Conservation (phyloP, 2,113 vertebrate species). For the Garra rufa region DNA sequence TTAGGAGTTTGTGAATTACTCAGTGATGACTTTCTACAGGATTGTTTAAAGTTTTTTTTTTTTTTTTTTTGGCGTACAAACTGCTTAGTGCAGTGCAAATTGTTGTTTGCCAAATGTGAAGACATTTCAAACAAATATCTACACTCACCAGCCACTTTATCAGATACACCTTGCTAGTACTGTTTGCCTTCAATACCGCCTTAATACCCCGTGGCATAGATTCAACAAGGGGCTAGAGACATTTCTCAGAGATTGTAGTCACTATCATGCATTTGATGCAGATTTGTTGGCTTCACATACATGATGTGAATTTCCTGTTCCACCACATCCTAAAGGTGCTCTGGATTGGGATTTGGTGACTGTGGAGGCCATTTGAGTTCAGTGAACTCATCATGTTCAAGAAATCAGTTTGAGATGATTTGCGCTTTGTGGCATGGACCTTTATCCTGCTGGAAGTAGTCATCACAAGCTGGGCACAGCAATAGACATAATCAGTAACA, state of each 20-base stretch:
- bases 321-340: background rate
- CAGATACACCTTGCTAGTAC: background rate
- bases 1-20: background rate
- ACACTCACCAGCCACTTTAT: background rate
- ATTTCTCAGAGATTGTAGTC: too few relatives aligned
- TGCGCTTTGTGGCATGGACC: too few relatives aligned
- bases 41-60: background rate
- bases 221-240: too few relatives aligned
- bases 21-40: background rate
- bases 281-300: too few relatives aligned
- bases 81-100: background rate
- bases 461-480: too few relatives aligned
- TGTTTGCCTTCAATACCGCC: background rate
- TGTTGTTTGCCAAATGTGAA: background rate
- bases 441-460: too few relatives aligned
- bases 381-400: too few relatives aligned
- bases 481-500: too few relatives aligned
- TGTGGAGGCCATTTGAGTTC: background rate
- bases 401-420: too few relatives aligned
- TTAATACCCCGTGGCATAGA: background rate
- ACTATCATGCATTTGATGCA: too few relatives aligned
- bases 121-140: background rate
- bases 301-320: background rate
- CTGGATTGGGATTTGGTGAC: background rate
- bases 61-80: background rate